Evolutionary conservation across 2,113 vertebrate genomes (phyloP).

Genomic region (Mirza zaza): DNA sequence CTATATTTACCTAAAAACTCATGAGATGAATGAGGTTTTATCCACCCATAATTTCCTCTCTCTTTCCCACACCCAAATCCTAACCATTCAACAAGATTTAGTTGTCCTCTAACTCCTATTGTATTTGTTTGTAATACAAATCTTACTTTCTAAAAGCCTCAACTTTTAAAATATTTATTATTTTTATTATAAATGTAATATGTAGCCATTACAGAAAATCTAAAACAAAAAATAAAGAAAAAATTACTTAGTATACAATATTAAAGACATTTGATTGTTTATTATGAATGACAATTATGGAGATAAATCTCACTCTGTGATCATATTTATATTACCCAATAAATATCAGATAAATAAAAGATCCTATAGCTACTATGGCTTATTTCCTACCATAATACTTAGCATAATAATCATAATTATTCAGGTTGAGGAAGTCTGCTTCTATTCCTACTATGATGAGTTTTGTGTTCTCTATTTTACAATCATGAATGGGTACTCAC

Average conservation of each 20-base stretch:
- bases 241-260: not conserved
- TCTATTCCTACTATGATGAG: not conserved
- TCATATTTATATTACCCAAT: constrained; percentile 13
- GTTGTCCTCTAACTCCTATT: not conserved
- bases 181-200: constrained; percentile 28
- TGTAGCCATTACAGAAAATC: not conserved
- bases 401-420: not conserved
- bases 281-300: not conserved
- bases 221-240: not conserved
- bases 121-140: not conserved
- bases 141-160: not conserved
- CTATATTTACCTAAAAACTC: not conserved
- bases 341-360: not conserved
- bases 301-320: not conserved
- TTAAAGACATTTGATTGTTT: not conserved
- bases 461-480: not conserved
- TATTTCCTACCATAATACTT: not conserved
- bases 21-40: not conserved
- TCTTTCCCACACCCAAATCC: no score
- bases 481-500: not conserved
- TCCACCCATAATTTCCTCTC: not conserved
- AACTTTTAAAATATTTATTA: not conserved
- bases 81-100: not conserved
- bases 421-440: not conserved
- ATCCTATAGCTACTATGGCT: not conserved